These are phyloP conservation scores for Corynorhinus townsendii DNA, from an alignment of 2,113 vertebrate species.

Conservation along the genomic window DNA sequence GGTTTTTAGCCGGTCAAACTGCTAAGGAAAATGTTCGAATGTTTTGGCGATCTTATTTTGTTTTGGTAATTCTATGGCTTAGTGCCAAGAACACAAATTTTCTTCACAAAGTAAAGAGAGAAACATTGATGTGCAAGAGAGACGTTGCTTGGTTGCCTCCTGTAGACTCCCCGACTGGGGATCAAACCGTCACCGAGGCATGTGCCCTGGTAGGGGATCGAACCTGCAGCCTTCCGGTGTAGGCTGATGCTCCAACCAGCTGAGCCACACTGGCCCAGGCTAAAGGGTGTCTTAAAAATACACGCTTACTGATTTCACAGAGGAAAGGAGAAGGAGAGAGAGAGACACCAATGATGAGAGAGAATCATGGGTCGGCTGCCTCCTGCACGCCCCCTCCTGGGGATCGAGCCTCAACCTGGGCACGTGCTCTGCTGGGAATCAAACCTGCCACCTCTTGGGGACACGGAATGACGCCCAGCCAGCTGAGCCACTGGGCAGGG, in stretches of 20 bases:
- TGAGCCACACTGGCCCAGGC: neutral
- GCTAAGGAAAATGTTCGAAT: neutral
- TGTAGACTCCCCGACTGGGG: neutral
- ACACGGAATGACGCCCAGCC: too few species aligned
- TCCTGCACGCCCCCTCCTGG: too few species aligned
- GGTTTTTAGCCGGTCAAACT: neutral
- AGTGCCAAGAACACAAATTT: neutral
- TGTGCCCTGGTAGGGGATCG: neutral
- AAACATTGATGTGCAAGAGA: neutral
- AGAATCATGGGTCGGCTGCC: too few species aligned
- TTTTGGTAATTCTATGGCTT: neutral
- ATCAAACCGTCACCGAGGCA: neutral
- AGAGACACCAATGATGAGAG: too few species aligned
- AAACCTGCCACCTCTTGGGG: too few species aligned
- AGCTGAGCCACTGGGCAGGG: neutral
- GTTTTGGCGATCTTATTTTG: neutral
- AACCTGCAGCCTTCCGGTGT: neutral
- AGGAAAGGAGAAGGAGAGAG: too few species aligned
- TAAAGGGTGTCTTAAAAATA: too few species aligned
- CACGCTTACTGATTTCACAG: too few species aligned
- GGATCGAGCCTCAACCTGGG: too few species aligned
- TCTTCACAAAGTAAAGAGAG: neutral
- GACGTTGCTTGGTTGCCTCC: neutral
- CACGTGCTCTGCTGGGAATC: too few species aligned
- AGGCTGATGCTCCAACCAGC: neutral